phyloP scores from a whole-genome alignment of 1,140 invertebrate species.

The Drepana arcuata region DNA sequence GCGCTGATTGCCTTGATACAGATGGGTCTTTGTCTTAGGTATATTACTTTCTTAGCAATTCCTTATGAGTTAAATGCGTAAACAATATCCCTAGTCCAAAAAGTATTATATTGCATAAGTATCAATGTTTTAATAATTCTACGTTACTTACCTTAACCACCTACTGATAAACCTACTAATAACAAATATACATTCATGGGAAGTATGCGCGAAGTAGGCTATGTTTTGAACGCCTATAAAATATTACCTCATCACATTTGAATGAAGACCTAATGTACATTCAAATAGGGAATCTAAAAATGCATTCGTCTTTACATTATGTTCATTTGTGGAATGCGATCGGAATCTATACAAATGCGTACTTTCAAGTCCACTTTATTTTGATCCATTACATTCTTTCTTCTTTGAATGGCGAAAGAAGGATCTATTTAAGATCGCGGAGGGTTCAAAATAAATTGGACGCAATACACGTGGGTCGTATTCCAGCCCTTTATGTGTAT shows the following conservation, averaged over 20 bases:
- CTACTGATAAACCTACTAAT: too few relatives aligned
- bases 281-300: slow-evolving; percentile 53
- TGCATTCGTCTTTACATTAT: slow-evolving; percentile 64
- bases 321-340: slow-evolving; percentile 60
- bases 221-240: too few relatives aligned
- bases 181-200: too few relatives aligned
- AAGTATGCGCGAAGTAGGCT: too few relatives aligned
- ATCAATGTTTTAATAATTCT: too few relatives aligned
- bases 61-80: too few relatives aligned
- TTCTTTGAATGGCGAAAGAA: slow-evolving; percentile 14
- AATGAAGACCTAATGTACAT: slow-evolving; percentile 40
- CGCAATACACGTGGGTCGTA: slow-evolving; percentile 23
- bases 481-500: slow-evolving; percentile 39
- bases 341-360: slow-evolving; percentile 63
- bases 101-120: too few relatives aligned
- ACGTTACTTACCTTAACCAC: too few relatives aligned
- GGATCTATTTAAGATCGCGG: background rate
- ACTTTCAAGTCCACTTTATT: slow-evolving; percentile 29
- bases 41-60: too few relatives aligned
- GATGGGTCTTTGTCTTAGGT: too few relatives aligned
- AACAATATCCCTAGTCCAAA: too few relatives aligned
- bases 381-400: slow-evolving; percentile 14
- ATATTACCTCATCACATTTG: slow-evolving; percentile 44
- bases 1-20: too few relatives aligned
- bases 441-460: slow-evolving; percentile 36